Conservation (phyloP, 2,888 invertebrate genomes). For the Boloria selene region DNA sequence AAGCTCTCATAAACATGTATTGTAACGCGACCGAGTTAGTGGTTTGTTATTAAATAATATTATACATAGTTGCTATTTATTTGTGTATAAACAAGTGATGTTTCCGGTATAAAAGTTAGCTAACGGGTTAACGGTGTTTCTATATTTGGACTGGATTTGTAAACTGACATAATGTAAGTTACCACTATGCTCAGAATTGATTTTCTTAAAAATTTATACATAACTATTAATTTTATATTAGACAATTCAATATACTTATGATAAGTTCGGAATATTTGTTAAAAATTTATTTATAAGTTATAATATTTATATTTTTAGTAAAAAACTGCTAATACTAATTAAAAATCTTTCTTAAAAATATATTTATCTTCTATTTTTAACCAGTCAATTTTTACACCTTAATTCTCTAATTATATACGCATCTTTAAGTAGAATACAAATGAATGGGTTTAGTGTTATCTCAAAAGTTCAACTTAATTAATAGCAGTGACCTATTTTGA, state of each 20-base stretch:
- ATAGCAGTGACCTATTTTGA: constrained; percentile 30
- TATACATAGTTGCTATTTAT: constrained; percentile 63
- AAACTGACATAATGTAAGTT: constrained; percentile 22
- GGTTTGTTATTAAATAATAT: constrained; percentile 56
- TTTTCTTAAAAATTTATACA: constrained; percentile 1
- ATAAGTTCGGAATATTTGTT: no score
- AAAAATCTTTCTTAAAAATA: no score
- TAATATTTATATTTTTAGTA: no score
- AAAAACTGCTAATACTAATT: no score
- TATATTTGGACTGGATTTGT: constrained; percentile 15
- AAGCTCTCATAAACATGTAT: constrained; percentile 52
- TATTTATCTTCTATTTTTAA: no score
- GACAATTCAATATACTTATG: no score
- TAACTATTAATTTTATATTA: no score
- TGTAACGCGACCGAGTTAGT: constrained; percentile 48
- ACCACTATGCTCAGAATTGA: neutral
- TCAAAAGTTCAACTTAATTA: constrained; percentile 25
- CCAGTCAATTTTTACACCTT: no score
- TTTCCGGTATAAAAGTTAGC: constrained; percentile 38
- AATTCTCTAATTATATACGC: neutral
- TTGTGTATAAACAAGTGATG: constrained; percentile 51
- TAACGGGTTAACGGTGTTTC: constrained; percentile 13
- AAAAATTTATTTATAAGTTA: no score
- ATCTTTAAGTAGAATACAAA: neutral
- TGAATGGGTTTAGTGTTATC: neutral